phyloP scores from a whole-genome alignment of 2,113 vertebrate species.

The Phasianus colchicus region DNA sequence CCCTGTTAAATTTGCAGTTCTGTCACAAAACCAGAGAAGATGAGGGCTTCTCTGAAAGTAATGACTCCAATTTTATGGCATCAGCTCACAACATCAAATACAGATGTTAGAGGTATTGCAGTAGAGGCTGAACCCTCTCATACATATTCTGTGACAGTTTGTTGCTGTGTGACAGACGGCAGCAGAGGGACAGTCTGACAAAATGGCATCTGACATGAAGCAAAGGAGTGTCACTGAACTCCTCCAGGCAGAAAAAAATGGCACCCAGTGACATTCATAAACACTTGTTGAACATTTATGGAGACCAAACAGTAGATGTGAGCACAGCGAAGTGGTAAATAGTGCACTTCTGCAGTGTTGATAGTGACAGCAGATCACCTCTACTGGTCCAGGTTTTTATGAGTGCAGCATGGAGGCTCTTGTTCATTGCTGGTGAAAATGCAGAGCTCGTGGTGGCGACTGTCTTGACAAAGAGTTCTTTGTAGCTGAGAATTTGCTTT shows the following conservation, averaged over 20 bases:
- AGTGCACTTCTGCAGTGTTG: no score
- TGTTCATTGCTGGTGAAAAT: background rate
- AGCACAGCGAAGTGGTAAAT: no score
- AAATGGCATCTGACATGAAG: background rate
- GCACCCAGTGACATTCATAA: no score
- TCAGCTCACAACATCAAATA: background rate
- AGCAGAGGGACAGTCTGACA: background rate
- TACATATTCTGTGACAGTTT: background rate
- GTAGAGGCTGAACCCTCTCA: background rate
- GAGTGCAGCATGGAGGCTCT: background rate
- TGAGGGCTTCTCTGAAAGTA: background rate
- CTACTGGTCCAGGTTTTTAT: no score
- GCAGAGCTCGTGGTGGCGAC: background rate
- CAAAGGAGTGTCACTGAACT: no score
- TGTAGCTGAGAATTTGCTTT: background rate
- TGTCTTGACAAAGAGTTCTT: background rate
- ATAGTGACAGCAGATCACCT: no score
- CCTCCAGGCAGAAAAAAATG: no score
- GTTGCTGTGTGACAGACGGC: background rate
- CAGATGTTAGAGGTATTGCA: background rate
- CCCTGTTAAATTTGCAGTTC: background rate
- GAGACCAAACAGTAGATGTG: no score
- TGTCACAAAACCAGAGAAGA: background rate
- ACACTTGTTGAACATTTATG: no score
- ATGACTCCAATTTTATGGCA: background rate